A percentile compares a stretch with the other conserved stretches of the same genome.
These are phyloP conservation scores for Nasonovia ribisnigri DNA, from an alignment of 2,888 invertebrate genomes.

Conservation along the genomic window DNA sequence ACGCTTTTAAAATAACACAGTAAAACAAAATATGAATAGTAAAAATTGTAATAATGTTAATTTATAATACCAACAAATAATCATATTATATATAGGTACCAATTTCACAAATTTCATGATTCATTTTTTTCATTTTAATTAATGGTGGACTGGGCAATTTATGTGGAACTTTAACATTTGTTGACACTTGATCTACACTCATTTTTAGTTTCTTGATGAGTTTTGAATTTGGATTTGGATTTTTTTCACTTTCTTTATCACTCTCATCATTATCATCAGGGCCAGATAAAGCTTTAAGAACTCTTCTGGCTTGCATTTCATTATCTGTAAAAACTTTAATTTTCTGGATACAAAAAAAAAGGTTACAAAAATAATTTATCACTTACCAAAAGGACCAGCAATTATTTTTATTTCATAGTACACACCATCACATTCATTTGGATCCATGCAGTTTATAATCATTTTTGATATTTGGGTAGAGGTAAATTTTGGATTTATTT, in stretches of 20 bases:
- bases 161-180: not conserved
- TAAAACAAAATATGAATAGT: not conserved
- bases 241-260: not conserved
- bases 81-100: not conserved
- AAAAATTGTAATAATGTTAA: not conserved
- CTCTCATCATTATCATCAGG: not conserved
- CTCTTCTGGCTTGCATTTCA: slow-evolving; percentile 19
- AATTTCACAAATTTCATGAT: not conserved
- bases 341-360: not conserved
- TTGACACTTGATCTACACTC: not conserved
- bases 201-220: not conserved
- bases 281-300: slow-evolving; percentile 3
- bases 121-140: slow-evolving; percentile 8
- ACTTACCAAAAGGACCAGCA: slow-evolving; percentile 15
- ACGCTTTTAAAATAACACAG: not conserved
- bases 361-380: not conserved
- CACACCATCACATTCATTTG: not conserved
- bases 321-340: not conserved
- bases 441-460: not conserved
- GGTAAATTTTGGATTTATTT: not conserved
- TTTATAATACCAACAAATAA: not conserved
- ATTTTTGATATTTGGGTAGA: slow-evolving; percentile 26
- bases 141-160: not conserved
- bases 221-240: not conserved
- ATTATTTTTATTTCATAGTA: slow-evolving; percentile 8